Percentiles rank a stretch among this genome's conserved stretches.
Conservation (phyloP, 1,140 invertebrate genomes). For the Metopolophium dirhodum region DNA sequence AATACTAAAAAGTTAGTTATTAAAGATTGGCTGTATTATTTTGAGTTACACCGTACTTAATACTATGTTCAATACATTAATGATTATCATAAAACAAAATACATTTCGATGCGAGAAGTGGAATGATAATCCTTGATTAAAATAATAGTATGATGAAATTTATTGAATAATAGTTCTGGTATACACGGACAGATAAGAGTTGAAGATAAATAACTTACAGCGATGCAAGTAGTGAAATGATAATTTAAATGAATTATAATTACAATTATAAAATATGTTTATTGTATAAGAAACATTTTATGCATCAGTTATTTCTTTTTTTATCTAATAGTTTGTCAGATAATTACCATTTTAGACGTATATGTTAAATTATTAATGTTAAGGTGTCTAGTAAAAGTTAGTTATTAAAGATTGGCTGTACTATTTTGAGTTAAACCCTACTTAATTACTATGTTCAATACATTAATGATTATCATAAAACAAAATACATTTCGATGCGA, state of each 20-base stretch:
- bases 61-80: background rate
- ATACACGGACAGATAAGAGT: background rate
- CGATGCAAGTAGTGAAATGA: constrained; percentile 23
- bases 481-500: background rate
- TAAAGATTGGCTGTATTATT: too few species aligned
- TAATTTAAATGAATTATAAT: constrained; percentile 3
- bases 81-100: background rate
- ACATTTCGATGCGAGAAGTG: constrained; percentile 37
- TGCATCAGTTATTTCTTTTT: too few species aligned
- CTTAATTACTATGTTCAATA: background rate
- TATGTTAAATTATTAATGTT: too few species aligned
- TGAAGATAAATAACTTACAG: background rate
- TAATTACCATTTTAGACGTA: too few species aligned
- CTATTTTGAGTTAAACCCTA: too few species aligned
- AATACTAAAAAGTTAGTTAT: too few species aligned
- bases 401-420: too few species aligned
- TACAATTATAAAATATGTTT: background rate
- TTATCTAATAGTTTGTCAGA: too few species aligned
- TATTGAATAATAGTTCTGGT: background rate
- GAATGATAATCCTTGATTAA: background rate
- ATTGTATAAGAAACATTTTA: too few species aligned
- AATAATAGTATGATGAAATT: background rate
- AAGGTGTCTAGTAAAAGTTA: too few species aligned
- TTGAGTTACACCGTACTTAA: too few species aligned
- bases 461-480: background rate